Evolutionary conservation across 2,888 invertebrate genomes (phyloP).

Genomic region (Dioctria rufipes): DNA sequence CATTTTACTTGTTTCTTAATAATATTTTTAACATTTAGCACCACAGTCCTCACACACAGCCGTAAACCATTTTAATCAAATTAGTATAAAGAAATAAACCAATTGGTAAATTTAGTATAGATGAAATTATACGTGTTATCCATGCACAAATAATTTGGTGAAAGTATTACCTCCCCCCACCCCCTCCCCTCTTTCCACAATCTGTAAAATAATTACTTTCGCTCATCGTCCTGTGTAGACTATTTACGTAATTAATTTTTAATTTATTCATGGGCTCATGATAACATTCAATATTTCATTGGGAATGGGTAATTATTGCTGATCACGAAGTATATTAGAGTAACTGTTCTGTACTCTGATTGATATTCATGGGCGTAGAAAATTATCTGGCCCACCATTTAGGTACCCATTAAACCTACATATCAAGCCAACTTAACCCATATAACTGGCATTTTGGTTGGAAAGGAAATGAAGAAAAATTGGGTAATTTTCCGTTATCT

Average conservation of each 20-base stretch:
- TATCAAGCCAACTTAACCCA: constrained; percentile 27
- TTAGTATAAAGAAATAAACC: too few relatives aligned
- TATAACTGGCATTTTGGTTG: not conserved
- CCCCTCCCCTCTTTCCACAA: too few relatives aligned
- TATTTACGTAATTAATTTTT: constrained; percentile 14
- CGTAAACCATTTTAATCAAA: too few relatives aligned
- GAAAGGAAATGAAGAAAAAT: constrained; percentile 22
- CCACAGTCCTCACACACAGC: too few relatives aligned
- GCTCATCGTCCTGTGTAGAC: not conserved
- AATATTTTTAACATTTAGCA: too few relatives aligned
- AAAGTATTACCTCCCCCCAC: not conserved
- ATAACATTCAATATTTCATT: constrained; percentile 29
- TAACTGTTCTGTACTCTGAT: constrained; percentile 24
- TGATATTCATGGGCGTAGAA: constrained; percentile 30
- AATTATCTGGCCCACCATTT: constrained; percentile 21
- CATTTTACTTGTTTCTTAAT: too few relatives aligned
- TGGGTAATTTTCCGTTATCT: constrained; percentile 14
- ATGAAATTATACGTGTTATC: not conserved
- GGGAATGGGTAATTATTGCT: constrained; percentile 32
- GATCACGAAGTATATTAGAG: constrained; percentile 13
- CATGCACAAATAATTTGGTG: not conserved
- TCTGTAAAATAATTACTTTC: not conserved
- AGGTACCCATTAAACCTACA: constrained; percentile 37
- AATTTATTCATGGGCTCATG: constrained; percentile 30
- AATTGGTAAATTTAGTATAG: not conserved